Evolutionary conservation across 2,888 invertebrate species (phyloP), one percentile per base, ranked within the genome.

Genomic region (Noctua pronuba): DNA sequence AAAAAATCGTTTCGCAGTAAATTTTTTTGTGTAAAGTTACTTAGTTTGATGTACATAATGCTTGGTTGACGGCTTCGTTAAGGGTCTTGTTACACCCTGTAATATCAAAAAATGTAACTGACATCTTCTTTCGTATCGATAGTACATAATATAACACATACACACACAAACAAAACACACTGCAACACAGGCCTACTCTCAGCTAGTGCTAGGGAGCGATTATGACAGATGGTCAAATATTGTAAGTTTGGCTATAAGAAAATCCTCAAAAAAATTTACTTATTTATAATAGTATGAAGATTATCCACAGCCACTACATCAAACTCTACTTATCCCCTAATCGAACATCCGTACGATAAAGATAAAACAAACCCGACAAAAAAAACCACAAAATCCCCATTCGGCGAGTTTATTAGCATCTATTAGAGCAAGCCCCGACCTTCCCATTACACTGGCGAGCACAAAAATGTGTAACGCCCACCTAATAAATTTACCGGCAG

Each of bases 381-480:
- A 72, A 83, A 52, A 67, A 38, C 55, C 2, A 72, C 41, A 64
- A 82, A 71, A 85, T 70, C 67, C 74, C 73, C 74, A 74, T 86
- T 77, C 75, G 76, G 58, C 46, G 74, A 86, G 74, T 85, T 77
- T 91, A 89, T 89, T 89, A 89, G 85, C 88, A 78, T 86, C 84
- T 88, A 89, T 88, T 90, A 90, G 82, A 83, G 58, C 84, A 77
- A 88, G 75, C 81, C 71, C 82, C 85, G 79, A 80, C 84, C 81
- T 75, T 85, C 80, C 91, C 90, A 89, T 91, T 90, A 90, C 84
- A 81, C 83, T 86, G 88, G 88, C 86, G 86, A 84, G 88, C 85
- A 88, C 89, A 90, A 88, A 90, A 91, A 91, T 91, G 88, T 90
- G 88, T 91, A 89, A 91, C 91, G 91, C 91, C 91, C 91, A 90